These are phyloP conservation scores for Umimayanthus kanabou DNA, from an alignment of 92 coral and sea anemone genomes.

Conservation along the genomic window DNA sequence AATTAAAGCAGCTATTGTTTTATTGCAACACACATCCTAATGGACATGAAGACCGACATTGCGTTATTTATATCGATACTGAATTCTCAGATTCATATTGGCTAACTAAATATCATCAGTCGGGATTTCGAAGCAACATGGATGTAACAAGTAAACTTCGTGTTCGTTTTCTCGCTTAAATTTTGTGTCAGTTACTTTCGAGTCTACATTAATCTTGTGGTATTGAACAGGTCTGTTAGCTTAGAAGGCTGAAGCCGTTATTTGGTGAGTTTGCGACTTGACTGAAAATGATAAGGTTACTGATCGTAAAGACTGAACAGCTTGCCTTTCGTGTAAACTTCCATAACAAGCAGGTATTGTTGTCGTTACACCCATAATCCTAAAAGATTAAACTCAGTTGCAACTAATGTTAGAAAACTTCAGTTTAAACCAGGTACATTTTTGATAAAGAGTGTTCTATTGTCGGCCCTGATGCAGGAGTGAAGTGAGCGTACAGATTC, in stretches of 20 bases:
- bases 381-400: neutral
- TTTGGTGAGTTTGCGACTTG: neutral
- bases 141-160: neutral
- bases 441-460: neutral
- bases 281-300: neutral
- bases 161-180: neutral
- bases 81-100: neutral
- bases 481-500: too few species aligned
- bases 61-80: neutral
- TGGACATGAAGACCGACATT: neutral
- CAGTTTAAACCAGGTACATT: neutral
- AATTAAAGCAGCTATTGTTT: neutral
- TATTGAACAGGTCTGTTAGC: too few species aligned
- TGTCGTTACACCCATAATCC: neutral
- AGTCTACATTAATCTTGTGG: too few species aligned
- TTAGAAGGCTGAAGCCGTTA: neutral
- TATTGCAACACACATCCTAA: neutral
- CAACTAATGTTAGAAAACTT: too few species aligned
- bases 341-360: neutral
- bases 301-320: neutral
- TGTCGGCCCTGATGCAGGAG: neutral
- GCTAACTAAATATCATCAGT: slow-evolving; percentile 7
- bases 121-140: neutral
- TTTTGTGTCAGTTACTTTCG: neutral
- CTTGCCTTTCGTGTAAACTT: neutral